A percentile compares a stretch with the other conserved stretches of the same genome.
phyloP scores from a whole-genome alignment of 2,113 vertebrate species.

The Engystomops pustulosus region DNA sequence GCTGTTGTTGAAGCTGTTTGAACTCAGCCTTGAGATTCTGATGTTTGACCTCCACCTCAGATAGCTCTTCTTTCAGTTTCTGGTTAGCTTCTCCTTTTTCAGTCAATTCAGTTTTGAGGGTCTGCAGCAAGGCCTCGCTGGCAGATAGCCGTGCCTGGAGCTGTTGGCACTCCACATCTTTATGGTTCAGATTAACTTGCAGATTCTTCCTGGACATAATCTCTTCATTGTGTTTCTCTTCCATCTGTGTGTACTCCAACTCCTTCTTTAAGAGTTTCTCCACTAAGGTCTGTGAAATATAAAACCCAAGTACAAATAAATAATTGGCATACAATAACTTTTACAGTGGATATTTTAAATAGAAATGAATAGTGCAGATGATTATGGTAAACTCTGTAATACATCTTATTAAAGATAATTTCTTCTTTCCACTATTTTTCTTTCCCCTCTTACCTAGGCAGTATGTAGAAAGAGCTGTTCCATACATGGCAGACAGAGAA shows the following conservation, averaged over 20 bases:
- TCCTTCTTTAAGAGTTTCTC: constrained; percentile 86
- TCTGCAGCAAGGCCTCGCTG: constrained; percentile 80
- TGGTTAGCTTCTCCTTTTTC: constrained; percentile 80
- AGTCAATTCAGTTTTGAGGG: constrained; percentile 78
- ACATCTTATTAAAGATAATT: too few species aligned
- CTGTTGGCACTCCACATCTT: constrained; percentile 88
- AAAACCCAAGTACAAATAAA: background rate
- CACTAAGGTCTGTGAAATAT: constrained; percentile 76
- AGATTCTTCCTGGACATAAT: constrained; percentile 80
- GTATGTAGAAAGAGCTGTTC: too few species aligned
- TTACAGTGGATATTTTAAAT: too few species aligned
- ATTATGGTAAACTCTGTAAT: too few species aligned
- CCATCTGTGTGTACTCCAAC: constrained; percentile 80
- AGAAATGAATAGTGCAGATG: too few species aligned
- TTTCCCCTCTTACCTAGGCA: too few species aligned
- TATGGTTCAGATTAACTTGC: constrained; percentile 84
- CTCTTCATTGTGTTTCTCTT: constrained; percentile 81
- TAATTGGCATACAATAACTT: too few species aligned
- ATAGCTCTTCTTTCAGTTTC: constrained; percentile 85
- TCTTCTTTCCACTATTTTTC: too few species aligned
- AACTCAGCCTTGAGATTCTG: constrained; percentile 90
- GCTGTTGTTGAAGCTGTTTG: constrained; percentile 93
- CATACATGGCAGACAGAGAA: too few species aligned
- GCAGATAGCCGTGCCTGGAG: constrained; percentile 81
- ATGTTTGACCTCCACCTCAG: constrained; percentile 84